Base-by-base conservation (phyloP, 2,888 invertebrate genomes). In the Hoplodrina ambigua region DNA sequence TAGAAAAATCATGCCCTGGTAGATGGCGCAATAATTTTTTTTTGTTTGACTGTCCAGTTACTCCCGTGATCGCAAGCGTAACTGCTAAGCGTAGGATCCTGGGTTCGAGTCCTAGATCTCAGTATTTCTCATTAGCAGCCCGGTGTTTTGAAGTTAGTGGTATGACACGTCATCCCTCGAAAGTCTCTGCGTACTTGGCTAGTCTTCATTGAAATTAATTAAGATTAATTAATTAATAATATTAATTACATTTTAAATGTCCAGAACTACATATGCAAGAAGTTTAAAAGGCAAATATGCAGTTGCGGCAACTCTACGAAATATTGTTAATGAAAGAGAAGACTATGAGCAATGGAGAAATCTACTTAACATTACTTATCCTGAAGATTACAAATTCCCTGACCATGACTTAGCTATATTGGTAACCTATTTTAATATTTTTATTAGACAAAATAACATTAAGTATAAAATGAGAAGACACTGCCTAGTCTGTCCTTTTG, bases 331-430 rank as follows among this genome's bases (percentile, higher is more conserved):
- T 20, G 11, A 41, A 30, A 15, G 6, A 49, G 41, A 57, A 54
- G 25, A 33, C 0, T 7, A 73, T 49, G 62, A 70, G 17, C 80
- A 80, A 65, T 80, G 80, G 80, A 73, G 80, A 44, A 2, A 10
- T 0, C 3, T 80, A 17, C 20, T 15, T 10, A 67, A 55, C 10
- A 4, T 80, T 13, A 25, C 5, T 17, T 80, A 67, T 57, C 79
- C 67, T 19, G 0, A 41, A 0, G 0, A 54, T 8, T 80, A 68
- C n/a, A 2, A 10, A 3, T 80, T 61, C 15, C 80, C 80, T 41
- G 0, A 49, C 8, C 4, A 70, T 50, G 80, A 80, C 52, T 33
- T 80, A 55, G 76, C 76, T 20, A 10, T 80, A 10, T 13, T 80
- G 80, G 80, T 80, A 66, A 80, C 72, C 11, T 25, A 13, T 13